Evolutionary conservation across 2,113 vertebrate species (phyloP).

Genomic region (Dicaeum eximium): DNA sequence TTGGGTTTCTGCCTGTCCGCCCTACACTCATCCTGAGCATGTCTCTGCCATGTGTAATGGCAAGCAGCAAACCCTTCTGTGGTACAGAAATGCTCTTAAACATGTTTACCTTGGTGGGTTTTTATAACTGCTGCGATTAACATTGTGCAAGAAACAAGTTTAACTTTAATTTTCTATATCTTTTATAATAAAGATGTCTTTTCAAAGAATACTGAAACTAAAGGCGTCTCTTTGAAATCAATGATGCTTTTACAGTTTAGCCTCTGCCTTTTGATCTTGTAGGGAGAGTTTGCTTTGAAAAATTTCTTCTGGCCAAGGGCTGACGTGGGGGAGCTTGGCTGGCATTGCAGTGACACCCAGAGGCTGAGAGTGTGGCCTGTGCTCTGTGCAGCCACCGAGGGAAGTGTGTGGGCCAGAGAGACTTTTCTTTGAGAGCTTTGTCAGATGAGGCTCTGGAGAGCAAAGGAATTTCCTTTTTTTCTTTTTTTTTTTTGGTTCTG

Average conservation of each 20-base stretch:
- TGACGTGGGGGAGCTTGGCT: neutral
- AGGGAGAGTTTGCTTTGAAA: neutral
- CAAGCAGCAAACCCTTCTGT: neutral
- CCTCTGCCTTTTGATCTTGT: neutral
- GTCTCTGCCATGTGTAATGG: neutral
- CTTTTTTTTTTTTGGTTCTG: neutral
- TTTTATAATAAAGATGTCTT: slow-evolving; percentile 75
- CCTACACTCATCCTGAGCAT: neutral
- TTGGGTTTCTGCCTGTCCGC: neutral
- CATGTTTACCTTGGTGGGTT: neutral
- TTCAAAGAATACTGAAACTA: neutral
- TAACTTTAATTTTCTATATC: slow-evolving; percentile 56
- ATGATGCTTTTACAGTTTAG: neutral
- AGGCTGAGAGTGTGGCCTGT: neutral
- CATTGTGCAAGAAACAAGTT: slow-evolving; percentile 2
- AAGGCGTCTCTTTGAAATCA: neutral
- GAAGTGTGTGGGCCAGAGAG: rapidly evolving
- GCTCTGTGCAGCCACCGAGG: neutral
- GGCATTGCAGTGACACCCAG: neutral
- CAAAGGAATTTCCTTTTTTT: neutral
- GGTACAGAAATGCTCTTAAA: neutral
- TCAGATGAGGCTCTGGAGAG: neutral
- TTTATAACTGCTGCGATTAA: slow-evolving; percentile 43
- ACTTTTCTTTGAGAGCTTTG: neutral
- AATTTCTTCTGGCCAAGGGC: neutral